These are phyloP conservation scores for Scaptomyza graminum DNA, from an alignment of 1,140 invertebrate species.

Conservation along the genomic window DNA sequence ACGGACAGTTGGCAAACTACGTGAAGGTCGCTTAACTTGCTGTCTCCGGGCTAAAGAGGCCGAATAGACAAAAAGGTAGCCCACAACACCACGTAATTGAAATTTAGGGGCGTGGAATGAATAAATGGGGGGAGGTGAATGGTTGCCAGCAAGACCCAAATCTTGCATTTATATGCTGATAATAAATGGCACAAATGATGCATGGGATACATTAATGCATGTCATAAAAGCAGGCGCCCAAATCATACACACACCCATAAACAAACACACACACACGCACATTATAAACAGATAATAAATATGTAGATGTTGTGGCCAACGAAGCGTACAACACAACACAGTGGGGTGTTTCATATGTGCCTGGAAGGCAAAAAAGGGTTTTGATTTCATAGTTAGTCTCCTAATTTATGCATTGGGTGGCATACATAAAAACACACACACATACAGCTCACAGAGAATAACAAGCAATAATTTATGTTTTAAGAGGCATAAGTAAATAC, in stretches of 20 bases:
- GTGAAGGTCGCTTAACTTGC: constrained; percentile 26
- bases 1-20: constrained; percentile 12
- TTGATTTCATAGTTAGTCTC: constrained; percentile 9
- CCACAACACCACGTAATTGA: constrained; percentile 22
- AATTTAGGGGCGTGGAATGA: constrained; percentile 42
- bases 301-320: constrained; percentile 47
- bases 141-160: constrained; percentile 47
- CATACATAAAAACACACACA: constrained; percentile 10
- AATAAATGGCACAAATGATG: constrained; percentile 82
- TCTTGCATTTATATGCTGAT: constrained; percentile 72
- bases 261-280: constrained; percentile 17
- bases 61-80: constrained; percentile 36
- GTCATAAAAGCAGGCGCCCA: constrained; percentile 56
- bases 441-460: constrained; percentile 12
- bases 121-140: neutral
- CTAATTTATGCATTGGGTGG: constrained; percentile 14
- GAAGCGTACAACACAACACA: constrained; percentile 27
- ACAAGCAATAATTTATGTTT: constrained; percentile 23
- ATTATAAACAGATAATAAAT: constrained; percentile 61
- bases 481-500: constrained; percentile 4
- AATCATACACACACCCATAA: constrained; percentile 29
- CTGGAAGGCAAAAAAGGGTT: constrained; percentile 15
- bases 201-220: constrained; percentile 79
- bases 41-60: constrained; percentile 31
- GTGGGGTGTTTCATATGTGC: constrained; percentile 22